These are phyloP conservation scores for Whitmania pigra DNA, from an alignment of 1,140 invertebrate genomes.

Conservation along the genomic window DNA sequence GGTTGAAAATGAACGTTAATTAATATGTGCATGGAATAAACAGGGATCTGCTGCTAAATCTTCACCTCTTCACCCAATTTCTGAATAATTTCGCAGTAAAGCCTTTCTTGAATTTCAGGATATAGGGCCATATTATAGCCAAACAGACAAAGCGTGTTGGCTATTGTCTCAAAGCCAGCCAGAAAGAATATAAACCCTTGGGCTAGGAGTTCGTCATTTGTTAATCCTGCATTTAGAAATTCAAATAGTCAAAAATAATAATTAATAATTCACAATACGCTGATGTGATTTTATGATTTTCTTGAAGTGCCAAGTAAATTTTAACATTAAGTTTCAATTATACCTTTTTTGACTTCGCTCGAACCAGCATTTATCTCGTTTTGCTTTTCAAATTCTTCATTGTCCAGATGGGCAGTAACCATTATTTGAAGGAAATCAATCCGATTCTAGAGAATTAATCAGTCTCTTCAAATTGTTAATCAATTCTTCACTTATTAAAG, in stretches of 20 bases:
- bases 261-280: background rate
- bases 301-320: background rate
- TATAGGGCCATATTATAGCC: slow-evolving; percentile 48
- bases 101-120: slow-evolving; percentile 45
- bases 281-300: background rate
- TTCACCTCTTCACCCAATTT: slow-evolving; percentile 12
- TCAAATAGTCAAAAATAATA: no score
- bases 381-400: background rate
- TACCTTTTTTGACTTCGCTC: background rate
- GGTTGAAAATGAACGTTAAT: background rate
- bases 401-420: slow-evolving; percentile 27
- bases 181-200: slow-evolving; percentile 53
- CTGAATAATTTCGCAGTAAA: slow-evolving; percentile 44
- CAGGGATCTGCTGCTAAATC: background rate
- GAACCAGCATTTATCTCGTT: slow-evolving; percentile 2
- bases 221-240: slow-evolving; percentile 6
- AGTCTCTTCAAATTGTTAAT: no score
- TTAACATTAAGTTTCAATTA: background rate
- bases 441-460: slow-evolving; percentile 1
- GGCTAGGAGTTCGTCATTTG: slow-evolving; percentile 47
- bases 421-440: slow-evolving; percentile 28
- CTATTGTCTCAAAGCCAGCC: slow-evolving; percentile 52
- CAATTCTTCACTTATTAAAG: no score
- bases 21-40: background rate
- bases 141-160: slow-evolving; percentile 45